Base-by-base conservation (phyloP, 1,140 invertebrate species). In the Brachystomella parvula region DNA sequence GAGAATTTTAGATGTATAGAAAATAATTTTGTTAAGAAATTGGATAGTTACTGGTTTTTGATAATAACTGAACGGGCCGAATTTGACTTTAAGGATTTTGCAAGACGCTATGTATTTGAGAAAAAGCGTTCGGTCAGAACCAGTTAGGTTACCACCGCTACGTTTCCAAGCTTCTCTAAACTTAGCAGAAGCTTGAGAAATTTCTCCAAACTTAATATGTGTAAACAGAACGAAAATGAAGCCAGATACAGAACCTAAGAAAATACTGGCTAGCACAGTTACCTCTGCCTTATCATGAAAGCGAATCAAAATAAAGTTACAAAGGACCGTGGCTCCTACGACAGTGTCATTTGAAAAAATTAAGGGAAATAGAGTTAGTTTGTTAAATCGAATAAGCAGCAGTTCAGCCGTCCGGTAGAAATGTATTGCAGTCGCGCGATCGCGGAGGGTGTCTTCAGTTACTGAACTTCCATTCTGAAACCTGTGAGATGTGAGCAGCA, bases 231-330 rank as follows among this genome's bases (percentile, higher is more conserved):
- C 6, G 49, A 26, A 15, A 19, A 24, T 53, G 49, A 53, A 53
- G 49, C 15, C 12, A 19, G 24, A 6, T 15, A 9, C 12, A 26
- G 12, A 17, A 17, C 49, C 49, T 6, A 24, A 9, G 24, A 53
- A 24, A 12, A 53, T 15, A 6, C 12, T 53, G 9, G 24, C 12
- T 26, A 53, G 12, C 21, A 53, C 21, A 19, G 9, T 12, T 3
- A 53, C 12, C 6, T 24, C 49, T 6, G 21, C 49, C 6, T 6
- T 24, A 24, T 26, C 15, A 53, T 53, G 49, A 53, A 53, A 53
- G 49, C 49, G 49, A 19, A 53, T 53, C 12, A 53, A 26, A 53
- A 53, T 53, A 24, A 53, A 53, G 49, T 53, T 53, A 24, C 9
- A 6, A 15, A 53, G 24, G 24, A 53, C 49, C 6, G 24, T 26